Percentiles rank a stretch among this genome's conserved stretches.
These are phyloP conservation scores for Pocota personata DNA, from an alignment of 2,888 invertebrate species.

Conservation along the genomic window DNA sequence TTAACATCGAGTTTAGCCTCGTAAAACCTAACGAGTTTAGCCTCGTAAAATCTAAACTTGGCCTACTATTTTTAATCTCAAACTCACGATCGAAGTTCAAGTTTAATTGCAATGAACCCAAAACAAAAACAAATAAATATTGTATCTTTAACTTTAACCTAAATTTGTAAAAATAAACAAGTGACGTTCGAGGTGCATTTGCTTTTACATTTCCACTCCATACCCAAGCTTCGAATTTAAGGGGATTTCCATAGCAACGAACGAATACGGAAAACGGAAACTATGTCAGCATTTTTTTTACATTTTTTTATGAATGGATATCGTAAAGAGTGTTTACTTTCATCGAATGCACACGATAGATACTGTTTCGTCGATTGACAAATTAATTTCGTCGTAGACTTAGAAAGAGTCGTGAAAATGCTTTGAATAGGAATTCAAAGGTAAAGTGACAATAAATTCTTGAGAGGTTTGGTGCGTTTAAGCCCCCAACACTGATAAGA, in stretches of 20 bases:
- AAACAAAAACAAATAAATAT: background rate
- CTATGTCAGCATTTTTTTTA: conserved; percentile 10
- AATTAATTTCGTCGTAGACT: conserved; percentile 1
- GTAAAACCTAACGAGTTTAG: background rate
- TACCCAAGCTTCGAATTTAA: background rate
- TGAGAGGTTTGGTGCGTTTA: conserved; percentile 22
- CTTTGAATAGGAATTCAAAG: background rate
- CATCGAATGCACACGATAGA: background rate
- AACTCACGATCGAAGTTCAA: background rate
- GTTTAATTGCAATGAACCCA: background rate
- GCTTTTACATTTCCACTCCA: background rate
- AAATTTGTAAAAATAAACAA: background rate
- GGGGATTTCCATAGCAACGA: background rate
- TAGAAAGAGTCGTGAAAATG: background rate
- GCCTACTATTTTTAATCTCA: background rate
- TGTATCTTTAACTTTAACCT: background rate
- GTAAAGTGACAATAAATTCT: conserved; percentile 2
- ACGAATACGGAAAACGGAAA: background rate
- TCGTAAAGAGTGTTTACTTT: conserved; percentile 7
- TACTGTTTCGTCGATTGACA: background rate
- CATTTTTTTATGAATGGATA: conserved; percentile 5
- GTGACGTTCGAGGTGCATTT: background rate
- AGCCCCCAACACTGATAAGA: background rate
- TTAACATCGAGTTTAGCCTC: too few species aligned
- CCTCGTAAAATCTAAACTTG: background rate